These are phyloP conservation scores for Chelon auratus DNA, from an alignment of 2,797 vertebrate genomes.

Conservation along the genomic window DNA sequence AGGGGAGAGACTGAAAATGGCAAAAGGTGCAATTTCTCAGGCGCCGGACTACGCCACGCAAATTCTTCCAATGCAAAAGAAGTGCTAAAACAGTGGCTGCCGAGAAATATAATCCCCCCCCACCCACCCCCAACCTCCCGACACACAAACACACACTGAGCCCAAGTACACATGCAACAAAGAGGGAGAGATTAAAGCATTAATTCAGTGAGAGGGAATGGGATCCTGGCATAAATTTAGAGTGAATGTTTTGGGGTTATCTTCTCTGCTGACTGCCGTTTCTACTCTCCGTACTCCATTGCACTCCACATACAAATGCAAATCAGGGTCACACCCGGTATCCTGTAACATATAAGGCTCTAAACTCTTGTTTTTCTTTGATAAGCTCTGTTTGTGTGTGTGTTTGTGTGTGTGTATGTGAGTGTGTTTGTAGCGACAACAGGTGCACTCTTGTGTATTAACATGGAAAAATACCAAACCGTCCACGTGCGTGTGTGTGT, in stretches of 20 bases:
- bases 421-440: conserved; percentile 52
- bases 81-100: conserved; percentile 76
- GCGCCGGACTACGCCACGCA: conserved; percentile 51
- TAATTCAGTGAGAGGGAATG: conserved; percentile 81
- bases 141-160: conserved; percentile 57
- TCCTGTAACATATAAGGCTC: conserved; percentile 71
- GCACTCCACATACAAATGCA: conserved; percentile 77
- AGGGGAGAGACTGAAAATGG: conserved; percentile 70
- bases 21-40: conserved; percentile 72
- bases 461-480: conserved; percentile 61
- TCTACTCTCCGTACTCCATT: conserved; percentile 70
- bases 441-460: conserved; percentile 55
- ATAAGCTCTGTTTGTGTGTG: conserved; percentile 61
- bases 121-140: conserved; percentile 49
- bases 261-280: conserved; percentile 74
- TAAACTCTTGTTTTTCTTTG: conserved; percentile 79
- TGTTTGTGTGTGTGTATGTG: conserved; percentile 12
- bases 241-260: conserved; percentile 82
- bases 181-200: conserved; percentile 81
- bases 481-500: conserved; percentile 25
- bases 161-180: conserved; percentile 78
- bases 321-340: conserved; percentile 76
- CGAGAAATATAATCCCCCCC: conserved; percentile 73
- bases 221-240: conserved; percentile 79
- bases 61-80: conserved; percentile 69